phyloP scores from a whole-genome alignment of 2,797 vertebrate genomes.

The Peromyscus nudipes region DNA sequence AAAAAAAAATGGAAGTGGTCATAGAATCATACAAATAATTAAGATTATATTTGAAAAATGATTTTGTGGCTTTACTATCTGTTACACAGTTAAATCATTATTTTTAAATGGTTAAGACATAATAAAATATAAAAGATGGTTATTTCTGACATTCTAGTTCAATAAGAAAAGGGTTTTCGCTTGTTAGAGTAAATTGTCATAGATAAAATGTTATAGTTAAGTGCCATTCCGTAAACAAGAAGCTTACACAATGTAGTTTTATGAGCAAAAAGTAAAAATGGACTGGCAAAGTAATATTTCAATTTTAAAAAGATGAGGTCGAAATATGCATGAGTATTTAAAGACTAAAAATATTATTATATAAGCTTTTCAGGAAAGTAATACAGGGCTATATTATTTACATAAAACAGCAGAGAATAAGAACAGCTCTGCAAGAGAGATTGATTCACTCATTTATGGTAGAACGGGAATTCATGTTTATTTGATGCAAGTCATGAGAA shows the following conservation, averaged over 20 bases:
- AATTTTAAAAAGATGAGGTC: slow-evolving; percentile 60
- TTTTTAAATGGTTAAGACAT: background rate
- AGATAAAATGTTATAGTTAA: slow-evolving; percentile 44
- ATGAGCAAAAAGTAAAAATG: slow-evolving; percentile 55
- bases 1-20: background rate
- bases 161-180: slow-evolving; percentile 38
- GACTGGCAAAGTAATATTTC: background rate
- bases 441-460: slow-evolving; percentile 72
- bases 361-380: slow-evolving; percentile 55
- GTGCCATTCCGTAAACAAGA: slow-evolving; percentile 22
- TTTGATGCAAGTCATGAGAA: slow-evolving; percentile 64
- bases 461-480: slow-evolving; percentile 67
- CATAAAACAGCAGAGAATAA: slow-evolving; percentile 44
- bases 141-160: background rate
- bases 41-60: slow-evolving; percentile 15
- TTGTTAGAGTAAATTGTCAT: slow-evolving; percentile 47
- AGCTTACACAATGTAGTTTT: slow-evolving; percentile 22
- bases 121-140: slow-evolving; percentile 38
- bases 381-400: slow-evolving; percentile 63
- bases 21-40: slow-evolving; percentile 17
- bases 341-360: slow-evolving; percentile 64
- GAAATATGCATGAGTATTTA: slow-evolving; percentile 63
- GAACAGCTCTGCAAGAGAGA: slow-evolving; percentile 50
- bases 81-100: background rate
- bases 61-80: slow-evolving; percentile 6